Evolutionary conservation across 2,113 vertebrate species (phyloP).

Genomic region (Hippocampus abdominalis): DNA sequence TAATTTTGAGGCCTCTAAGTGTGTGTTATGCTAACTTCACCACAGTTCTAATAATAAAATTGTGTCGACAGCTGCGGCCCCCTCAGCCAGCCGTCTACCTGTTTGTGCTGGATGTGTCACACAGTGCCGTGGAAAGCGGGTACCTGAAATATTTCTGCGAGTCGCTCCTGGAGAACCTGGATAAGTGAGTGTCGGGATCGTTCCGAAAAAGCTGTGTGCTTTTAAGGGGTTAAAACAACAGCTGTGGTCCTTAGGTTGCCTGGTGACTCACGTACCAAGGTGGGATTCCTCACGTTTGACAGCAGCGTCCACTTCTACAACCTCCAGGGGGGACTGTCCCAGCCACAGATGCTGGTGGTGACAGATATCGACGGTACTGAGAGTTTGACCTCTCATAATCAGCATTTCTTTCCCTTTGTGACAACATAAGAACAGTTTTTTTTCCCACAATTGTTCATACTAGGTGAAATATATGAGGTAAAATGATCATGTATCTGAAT

Average conservation of each 20-base stretch:
- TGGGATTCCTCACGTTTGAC: conserved; percentile 96
- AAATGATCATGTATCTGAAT: no score
- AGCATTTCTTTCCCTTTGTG: background rate
- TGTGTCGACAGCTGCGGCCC: conserved; percentile 80
- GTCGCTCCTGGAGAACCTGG: conserved; percentile 86
- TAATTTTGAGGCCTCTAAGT: background rate
- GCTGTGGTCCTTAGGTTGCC: conserved; percentile 79
- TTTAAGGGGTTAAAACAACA: background rate
- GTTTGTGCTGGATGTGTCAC: conserved; percentile 94
- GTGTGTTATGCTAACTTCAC: background rate
- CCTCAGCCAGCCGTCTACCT: conserved; percentile 95
- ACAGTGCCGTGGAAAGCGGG: conserved; percentile 91
- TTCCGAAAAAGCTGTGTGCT: background rate
- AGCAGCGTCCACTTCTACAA: conserved; percentile 97
- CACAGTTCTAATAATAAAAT: background rate
- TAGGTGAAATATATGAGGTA: no score
- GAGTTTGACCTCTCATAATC: background rate
- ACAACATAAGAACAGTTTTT: background rate
- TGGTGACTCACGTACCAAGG: conserved; percentile 86
- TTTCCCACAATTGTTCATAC: no score
- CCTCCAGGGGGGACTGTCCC: conserved; percentile 90
- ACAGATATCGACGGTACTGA: conserved; percentile 93
- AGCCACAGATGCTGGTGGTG: conserved; percentile 96
- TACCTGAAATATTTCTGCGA: conserved; percentile 91
- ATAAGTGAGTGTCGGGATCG: conserved; percentile 80